These are phyloP conservation scores for Pavo muticus DNA, from an alignment of 2,113 vertebrate species.

Conservation along the genomic window DNA sequence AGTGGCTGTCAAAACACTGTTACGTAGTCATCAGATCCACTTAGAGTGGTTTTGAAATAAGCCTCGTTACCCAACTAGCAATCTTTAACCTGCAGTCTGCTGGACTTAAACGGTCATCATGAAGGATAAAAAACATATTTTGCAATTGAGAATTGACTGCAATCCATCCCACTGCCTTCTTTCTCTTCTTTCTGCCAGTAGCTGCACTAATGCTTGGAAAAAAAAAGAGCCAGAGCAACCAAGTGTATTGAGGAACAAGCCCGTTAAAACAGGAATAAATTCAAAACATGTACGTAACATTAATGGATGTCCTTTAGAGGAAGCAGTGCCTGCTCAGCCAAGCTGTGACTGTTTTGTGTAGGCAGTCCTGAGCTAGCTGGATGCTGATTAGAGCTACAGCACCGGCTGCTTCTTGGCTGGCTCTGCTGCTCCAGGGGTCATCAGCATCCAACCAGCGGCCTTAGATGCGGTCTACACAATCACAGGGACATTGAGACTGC, in stretches of 20 bases:
- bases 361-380: background rate
- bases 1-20: background rate
- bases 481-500: background rate
- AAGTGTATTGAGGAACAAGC: background rate
- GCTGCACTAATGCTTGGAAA: background rate
- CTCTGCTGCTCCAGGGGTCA: background rate
- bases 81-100: background rate
- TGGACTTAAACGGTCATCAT: background rate
- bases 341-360: background rate
- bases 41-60: background rate
- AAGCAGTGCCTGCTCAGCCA: background rate
- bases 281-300: fast-evolving
- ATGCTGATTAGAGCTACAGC: fast-evolving
- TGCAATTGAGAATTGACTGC: background rate
- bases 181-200: background rate
- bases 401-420: background rate
- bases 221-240: background rate
- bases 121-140: background rate
- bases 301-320: too few relatives aligned
- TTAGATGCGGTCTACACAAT: background rate
- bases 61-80: background rate
- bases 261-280: background rate
- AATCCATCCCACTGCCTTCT: background rate
- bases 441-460: background rate
- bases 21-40: background rate